These are phyloP conservation scores for Drosophila parabipectinata DNA, from an alignment of 1,140 invertebrate genomes.

Conservation along the genomic window DNA sequence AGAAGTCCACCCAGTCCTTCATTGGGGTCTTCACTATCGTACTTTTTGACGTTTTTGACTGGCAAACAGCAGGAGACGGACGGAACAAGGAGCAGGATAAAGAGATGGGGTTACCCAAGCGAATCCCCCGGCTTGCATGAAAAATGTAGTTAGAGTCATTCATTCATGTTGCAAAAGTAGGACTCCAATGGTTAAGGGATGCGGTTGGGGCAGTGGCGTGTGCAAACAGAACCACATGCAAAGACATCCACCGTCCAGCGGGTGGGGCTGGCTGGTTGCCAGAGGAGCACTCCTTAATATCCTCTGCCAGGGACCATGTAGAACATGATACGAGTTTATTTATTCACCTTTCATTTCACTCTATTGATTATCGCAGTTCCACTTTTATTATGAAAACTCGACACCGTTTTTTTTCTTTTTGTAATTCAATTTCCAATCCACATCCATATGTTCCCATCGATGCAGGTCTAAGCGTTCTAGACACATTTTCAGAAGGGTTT, in stretches of 20 bases:
- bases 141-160: conserved; percentile 75
- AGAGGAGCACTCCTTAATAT: conserved; percentile 14
- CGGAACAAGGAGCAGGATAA: conserved; percentile 3
- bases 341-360: conserved; percentile 12
- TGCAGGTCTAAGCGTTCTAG: not conserved
- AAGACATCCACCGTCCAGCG: conserved; percentile 18
- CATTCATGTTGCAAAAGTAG: conserved; percentile 74
- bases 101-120: conserved; percentile 15
- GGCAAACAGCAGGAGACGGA: conserved; percentile 32
- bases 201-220: conserved; percentile 26
- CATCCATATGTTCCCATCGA: not conserved
- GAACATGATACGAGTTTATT: conserved; percentile 11
- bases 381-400: not conserved
- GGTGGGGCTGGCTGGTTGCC: conserved; percentile 10
- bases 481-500: not conserved
- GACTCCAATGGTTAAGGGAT: conserved; percentile 44
- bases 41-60: conserved; percentile 75
- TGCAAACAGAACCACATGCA: conserved; percentile 38
- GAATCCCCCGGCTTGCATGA: conserved; percentile 50
- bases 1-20: conserved; percentile 4
- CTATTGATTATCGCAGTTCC: conserved; percentile 23
- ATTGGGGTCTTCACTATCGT: conserved; percentile 58
- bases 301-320: not conserved
- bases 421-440: not conserved
- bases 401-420: not conserved